Conservation (phyloP, 35 echinoderm and acorn worm species). For the Ophioderma brevispina region DNA sequence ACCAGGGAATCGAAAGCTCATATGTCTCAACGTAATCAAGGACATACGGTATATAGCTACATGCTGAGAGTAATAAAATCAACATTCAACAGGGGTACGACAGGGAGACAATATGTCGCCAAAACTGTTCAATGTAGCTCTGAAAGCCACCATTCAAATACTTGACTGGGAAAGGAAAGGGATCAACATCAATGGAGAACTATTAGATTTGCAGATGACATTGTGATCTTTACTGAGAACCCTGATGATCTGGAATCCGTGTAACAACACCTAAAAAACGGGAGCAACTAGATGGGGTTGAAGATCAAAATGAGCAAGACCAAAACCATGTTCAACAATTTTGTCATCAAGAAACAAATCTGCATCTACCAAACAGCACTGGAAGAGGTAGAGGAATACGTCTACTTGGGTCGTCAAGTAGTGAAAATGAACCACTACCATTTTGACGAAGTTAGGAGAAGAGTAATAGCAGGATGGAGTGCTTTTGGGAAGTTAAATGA, state of each 20-base stretch:
- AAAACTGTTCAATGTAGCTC: constrained; percentile 1
- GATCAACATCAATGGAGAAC: background rate
- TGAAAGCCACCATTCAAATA: background rate
- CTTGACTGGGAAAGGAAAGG: background rate
- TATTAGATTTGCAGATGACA: background rate
- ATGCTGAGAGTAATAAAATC: background rate
- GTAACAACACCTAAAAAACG: background rate
- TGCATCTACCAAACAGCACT: background rate
- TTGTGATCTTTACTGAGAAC: background rate
- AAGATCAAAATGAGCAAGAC: background rate
- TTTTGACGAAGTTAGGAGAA: background rate
- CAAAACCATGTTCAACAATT: background rate
- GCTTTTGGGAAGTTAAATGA: background rate
- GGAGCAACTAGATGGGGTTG: background rate
- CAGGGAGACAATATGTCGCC: constrained; percentile 30
- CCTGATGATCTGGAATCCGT: constrained; percentile 1
- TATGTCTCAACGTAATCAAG: background rate
- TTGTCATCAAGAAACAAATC: background rate
- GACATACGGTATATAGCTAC: background rate
- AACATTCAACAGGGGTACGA: constrained; percentile 14
- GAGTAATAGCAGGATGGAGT: background rate
- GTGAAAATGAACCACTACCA: background rate
- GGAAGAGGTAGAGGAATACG: background rate
- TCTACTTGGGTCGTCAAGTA: background rate
- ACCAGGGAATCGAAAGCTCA: background rate